Evolutionary conservation across 2,797 vertebrate genomes (phyloP), one percentile per base, ranked within the genome.

Genomic region (Oreonectes daqikongensis): DNA sequence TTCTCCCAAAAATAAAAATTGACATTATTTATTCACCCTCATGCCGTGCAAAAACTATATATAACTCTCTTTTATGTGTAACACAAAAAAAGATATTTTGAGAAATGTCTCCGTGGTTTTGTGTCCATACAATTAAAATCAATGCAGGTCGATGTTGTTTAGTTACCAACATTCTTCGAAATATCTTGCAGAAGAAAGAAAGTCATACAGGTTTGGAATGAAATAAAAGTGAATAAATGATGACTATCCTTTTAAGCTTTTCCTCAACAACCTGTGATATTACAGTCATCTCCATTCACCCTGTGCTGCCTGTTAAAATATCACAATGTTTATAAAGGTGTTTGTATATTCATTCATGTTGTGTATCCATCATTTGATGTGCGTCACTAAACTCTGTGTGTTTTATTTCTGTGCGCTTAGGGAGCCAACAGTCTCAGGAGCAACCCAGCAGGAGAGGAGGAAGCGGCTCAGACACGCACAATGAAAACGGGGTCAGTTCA

Each of bases 351-450:
- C 20, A 52, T 63, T 63, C 30, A 40, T 26, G n/a, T 14, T 35
- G 35, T 42, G 5, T 46, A 30, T 73, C 50, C 18, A 15, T 26
- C 59, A 52, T 24, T 5, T 70, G 32, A 35, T 35, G 32, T 35
- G 32, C 32, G 32, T 35, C 32, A 12, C 50, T 30, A 15, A n/a
- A 38, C 22, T 69, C 17, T 0, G 14, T 30, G 18, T 68, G 22
- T 68, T 44, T 67, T 70, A 22, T 79, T 65, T 32, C 55, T 69
- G n/a, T 35, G 53, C 84, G 79, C 84, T 72, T 89, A 94, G 93
- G 92, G 82, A 93, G 92, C 89, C 93, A 92, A 84, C 92, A 91
- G 86, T 90, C 92, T 86, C 93, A 93, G 86, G 93, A 94, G 77
- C 92, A 92, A 82, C 87, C 85, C 35, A 87, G 82, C 80, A 90